Evolutionary conservation across 2,113 vertebrate genomes (phyloP).

Genomic region (Tragelaphus scriptus): DNA sequence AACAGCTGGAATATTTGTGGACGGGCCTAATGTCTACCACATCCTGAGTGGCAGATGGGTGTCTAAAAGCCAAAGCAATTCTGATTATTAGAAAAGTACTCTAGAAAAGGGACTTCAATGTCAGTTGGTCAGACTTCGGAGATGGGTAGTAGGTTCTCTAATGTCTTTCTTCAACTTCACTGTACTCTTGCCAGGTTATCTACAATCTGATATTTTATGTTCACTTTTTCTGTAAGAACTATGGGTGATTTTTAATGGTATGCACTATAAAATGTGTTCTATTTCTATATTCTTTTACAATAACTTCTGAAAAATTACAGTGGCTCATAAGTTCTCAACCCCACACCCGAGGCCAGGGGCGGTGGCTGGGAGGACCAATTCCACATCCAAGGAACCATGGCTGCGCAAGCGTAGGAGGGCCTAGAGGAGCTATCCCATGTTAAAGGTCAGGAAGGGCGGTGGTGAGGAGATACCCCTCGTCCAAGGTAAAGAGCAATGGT

Average conservation of each 20-base stretch:
- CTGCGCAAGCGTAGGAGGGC: too few relatives aligned
- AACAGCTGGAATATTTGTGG: neutral
- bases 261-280: neutral
- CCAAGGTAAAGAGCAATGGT: too few relatives aligned
- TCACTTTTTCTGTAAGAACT: neutral
- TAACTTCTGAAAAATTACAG: neutral
- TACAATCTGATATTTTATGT: neutral
- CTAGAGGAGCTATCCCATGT: too few relatives aligned
- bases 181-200: neutral
- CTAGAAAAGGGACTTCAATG: neutral
- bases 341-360: too few relatives aligned
- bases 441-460: too few relatives aligned
- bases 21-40: neutral
- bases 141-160: neutral
- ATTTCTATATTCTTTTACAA: neutral
- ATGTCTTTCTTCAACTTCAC: neutral
- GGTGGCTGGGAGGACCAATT: too few relatives aligned
- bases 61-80: neutral
- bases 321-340: neutral
- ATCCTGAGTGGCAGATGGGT: neutral
- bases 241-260: neutral
- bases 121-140: neutral
- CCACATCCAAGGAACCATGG: too few relatives aligned
- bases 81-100: neutral
- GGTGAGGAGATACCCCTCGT: too few relatives aligned